Evolutionary conservation across 2,888 invertebrate genomes (phyloP).

Genomic region (Synergus gifuensis): DNA sequence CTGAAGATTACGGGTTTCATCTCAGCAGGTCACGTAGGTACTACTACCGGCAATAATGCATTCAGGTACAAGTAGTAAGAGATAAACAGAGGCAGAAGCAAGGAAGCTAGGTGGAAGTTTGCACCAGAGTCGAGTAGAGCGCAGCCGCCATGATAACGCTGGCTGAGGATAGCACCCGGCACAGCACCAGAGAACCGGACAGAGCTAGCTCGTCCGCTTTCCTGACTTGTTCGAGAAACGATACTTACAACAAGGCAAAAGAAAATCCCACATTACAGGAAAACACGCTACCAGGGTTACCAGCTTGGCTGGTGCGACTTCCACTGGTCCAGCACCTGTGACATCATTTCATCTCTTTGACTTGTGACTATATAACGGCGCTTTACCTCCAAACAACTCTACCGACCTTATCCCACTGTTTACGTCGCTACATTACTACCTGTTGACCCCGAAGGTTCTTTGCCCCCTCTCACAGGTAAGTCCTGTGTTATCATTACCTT

Average conservation of each 20-base stretch:
- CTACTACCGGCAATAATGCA: constrained; percentile 2
- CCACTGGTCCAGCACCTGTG: neutral
- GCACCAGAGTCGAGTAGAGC: constrained; percentile 71
- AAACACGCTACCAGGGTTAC: neutral
- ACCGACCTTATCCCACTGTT: constrained; percentile 8
- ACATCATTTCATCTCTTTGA: no score
- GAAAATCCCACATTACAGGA: neutral
- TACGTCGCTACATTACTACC: constrained; percentile 34
- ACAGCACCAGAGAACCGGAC: constrained; percentile 73
- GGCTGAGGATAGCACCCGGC: constrained; percentile 70
- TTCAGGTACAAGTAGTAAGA: constrained; percentile 25
- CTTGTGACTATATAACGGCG: neutral
- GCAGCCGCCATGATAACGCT: constrained; percentile 70
- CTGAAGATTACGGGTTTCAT: neutral
- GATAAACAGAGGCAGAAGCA: constrained; percentile 22
- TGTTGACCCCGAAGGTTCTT: constrained; percentile 40
- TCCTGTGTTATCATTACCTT: neutral
- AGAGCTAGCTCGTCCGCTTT: constrained; percentile 68
- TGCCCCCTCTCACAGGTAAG: constrained; percentile 31
- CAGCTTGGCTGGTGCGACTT: neutral
- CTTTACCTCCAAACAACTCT: neutral
- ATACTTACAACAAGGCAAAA: neutral
- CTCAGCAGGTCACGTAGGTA: constrained; percentile 8
- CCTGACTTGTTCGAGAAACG: constrained; percentile 42
- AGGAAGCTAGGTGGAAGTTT: constrained; percentile 52